phyloP scores from a whole-genome alignment of 2,888 invertebrate species.

The Amphipyra tragopoginis region DNA sequence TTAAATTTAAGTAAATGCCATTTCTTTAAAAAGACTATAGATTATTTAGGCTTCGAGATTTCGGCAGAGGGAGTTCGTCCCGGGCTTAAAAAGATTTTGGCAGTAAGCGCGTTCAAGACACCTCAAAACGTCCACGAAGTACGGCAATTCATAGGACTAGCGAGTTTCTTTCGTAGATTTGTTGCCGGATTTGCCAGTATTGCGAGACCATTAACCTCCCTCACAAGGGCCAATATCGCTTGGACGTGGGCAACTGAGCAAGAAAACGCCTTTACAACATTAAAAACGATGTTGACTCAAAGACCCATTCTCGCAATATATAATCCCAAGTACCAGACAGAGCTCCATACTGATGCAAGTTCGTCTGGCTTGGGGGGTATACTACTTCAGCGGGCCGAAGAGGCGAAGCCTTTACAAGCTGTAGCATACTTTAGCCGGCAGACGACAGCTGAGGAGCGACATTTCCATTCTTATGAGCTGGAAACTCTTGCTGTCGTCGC shows the following conservation, averaged over 20 bases:
- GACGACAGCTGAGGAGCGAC: too few species aligned
- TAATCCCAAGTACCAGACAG: background rate
- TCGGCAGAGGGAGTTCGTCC: background rate
- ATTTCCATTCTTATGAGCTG: too few species aligned
- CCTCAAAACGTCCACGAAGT: background rate
- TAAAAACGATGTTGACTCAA: background rate
- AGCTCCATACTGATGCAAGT: background rate
- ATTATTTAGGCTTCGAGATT: too few species aligned
- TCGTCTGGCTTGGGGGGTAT: background rate
- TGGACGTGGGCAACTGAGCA: conserved; percentile 1
- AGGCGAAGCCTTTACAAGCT: too few species aligned
- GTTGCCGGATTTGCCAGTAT: background rate
- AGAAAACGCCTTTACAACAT: background rate
- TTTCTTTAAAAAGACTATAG: background rate
- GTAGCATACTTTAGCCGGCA: too few species aligned
- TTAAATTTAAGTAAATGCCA: background rate
- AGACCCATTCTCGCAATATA: background rate
- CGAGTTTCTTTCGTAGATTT: conserved; percentile 1
- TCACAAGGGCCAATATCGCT: background rate
- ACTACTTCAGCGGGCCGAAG: background rate
- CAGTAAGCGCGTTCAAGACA: background rate
- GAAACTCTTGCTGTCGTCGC: too few species aligned
- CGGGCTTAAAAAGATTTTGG: background rate
- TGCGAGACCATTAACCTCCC: background rate
- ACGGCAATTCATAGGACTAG: too few species aligned